Evolutionary conservation across 2,797 vertebrate species (phyloP).

Genomic region (Falco rusticolus): DNA sequence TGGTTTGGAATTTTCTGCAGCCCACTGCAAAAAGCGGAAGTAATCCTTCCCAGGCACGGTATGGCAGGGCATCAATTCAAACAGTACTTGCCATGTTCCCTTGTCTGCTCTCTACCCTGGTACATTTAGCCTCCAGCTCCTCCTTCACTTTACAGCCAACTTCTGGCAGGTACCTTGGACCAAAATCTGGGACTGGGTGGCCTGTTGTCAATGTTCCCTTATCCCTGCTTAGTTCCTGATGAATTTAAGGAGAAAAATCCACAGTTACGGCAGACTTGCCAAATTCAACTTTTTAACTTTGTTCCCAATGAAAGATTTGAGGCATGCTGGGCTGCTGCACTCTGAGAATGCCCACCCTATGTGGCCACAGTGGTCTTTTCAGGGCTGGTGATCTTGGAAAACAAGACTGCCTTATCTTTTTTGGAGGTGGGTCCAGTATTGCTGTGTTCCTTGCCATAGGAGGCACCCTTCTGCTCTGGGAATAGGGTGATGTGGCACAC

Average conservation of each 20-base stretch:
- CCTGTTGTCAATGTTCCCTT: neutral
- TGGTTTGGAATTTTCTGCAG: neutral
- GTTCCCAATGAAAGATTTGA: neutral
- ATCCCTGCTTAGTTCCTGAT: neutral
- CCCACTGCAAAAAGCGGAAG: neutral
- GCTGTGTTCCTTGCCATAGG: neutral
- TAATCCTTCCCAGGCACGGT: neutral
- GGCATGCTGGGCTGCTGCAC: neutral
- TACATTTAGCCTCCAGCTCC: neutral
- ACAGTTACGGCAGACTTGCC: neutral
- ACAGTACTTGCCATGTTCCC: neutral
- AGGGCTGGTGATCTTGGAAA: neutral
- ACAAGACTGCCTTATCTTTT: neutral
- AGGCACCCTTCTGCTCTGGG: neutral
- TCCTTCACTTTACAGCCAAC: neutral
- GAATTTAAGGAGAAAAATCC: neutral
- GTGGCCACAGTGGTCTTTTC: neutral
- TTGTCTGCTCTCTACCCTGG: neutral
- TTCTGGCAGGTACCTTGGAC: neutral
- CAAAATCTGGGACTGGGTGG: neutral
- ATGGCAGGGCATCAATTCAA: neutral
- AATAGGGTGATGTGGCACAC: neutral
- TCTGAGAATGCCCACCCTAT: neutral
- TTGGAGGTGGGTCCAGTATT: neutral
- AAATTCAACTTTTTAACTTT: neutral